Evolutionary conservation across 2,797 vertebrate genomes (phyloP), one percentile per base, ranked within the genome.

Genomic region (Ctenochaetus hawaiiensis): DNA sequence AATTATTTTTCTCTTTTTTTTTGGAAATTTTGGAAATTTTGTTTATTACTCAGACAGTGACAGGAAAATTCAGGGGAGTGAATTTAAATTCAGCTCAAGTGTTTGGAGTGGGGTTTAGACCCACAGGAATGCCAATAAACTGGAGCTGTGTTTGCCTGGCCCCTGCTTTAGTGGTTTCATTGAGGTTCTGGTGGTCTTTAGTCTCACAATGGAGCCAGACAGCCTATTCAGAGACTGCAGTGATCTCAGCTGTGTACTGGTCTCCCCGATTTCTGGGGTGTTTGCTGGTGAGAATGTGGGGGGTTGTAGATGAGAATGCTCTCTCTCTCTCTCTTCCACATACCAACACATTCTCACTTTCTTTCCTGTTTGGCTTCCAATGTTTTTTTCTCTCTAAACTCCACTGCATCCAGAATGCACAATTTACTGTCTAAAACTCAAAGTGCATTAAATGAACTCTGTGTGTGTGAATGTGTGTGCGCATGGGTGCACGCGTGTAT

Each of bases 81-180:
- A 70, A 78, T 83, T 56, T 65, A 67, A 81, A 72, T 70, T 64
- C 45, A 52, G 54, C 67, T 75, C 44, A 10, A 71, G 72, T 26
- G 64, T 75, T 47, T 16, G 45, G 62, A 67, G 52, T 2, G 10
- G 52, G 8, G 26, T 62, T 68, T 14, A 43, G 51, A 53, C 48
- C 84, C 78, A 22, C 88, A 88, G 87, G 82, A 89, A 89, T 85
- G 70, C 77, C 63, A 58, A 80, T 84, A 82, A 89, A 88, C 51
- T 56, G 52, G 6, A 37, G 71, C 51, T 4, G 54, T 60, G 73
- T 80, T 83, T 60, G 52, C 53, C 59, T 64, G 11, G 63, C 54
- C 30, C 34, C 53, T 37, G 44, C 51, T 82, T 75, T 41, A 66
- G 34, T 69, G 81, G 75, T 73, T 60, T 44, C 68, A 73, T 20